These are phyloP conservation scores for Tenthredo amoena DNA, from an alignment of 2,888 invertebrate genomes.

Conservation along the genomic window DNA sequence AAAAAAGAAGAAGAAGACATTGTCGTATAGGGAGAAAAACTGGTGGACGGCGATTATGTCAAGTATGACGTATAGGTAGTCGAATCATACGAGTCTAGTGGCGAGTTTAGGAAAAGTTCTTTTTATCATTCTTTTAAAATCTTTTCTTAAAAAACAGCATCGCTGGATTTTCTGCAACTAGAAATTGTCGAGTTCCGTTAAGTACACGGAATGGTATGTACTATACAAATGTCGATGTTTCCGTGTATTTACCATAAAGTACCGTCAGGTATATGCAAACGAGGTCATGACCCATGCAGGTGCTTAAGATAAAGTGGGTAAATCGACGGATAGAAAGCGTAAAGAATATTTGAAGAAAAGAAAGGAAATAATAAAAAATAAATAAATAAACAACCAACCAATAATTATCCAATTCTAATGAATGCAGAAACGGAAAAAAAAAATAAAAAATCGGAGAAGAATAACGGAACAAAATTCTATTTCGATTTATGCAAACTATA, in stretches of 20 bases:
- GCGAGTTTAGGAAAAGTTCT: not conserved
- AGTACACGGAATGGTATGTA: not conserved
- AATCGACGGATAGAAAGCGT: not conserved
- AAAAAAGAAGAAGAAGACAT: not conserved
- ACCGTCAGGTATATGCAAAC: not conserved
- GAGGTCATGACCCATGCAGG: slow-evolving; percentile 2
- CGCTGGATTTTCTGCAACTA: not conserved
- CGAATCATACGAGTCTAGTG: not conserved
- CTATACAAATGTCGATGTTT: not conserved
- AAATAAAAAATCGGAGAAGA: not conserved
- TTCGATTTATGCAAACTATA: not conserved
- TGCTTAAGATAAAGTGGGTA: not conserved
- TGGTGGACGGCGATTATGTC: not conserved
- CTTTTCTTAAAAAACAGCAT: not conserved
- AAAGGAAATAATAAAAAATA: not conserved
- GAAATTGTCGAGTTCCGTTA: slow-evolving; percentile 2
- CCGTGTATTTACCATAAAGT: slow-evolving; percentile 7
- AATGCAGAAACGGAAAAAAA: not conserved
- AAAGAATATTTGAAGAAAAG: not conserved
- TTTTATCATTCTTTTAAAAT: not conserved
- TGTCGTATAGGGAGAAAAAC: not conserved
- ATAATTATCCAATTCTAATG: not conserved
- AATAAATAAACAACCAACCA: not conserved
- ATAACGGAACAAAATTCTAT: not conserved
- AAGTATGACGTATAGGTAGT: not conserved